Base-by-base conservation (phyloP, 1,140 invertebrate species). In the Plutomurus gul region DNA sequence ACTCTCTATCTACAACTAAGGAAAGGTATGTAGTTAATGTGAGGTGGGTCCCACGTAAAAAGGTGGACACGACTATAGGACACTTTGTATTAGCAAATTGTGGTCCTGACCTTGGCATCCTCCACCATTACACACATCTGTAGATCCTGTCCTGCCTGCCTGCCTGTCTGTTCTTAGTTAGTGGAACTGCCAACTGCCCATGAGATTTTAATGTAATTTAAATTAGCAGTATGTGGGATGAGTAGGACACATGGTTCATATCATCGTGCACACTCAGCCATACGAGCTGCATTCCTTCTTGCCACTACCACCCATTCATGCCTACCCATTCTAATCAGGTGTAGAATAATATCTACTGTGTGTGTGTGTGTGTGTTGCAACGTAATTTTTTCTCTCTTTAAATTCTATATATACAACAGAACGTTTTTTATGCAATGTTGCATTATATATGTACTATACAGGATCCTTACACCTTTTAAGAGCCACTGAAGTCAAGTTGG, bases 281-380 rank as follows among this genome's bases (percentile, higher is more conserved):
- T 18, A 65, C 25, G n/a, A 30, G 13, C 25, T 18, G 11, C 10
- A 51, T 51, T 51, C 47, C 6, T 25, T 20, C 1, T 51, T 65
- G 30, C 18, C 56, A n/a, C 56, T 65, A 33, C 56, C 30, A 65
- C 56, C 56, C 56, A 65, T 65, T 65, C 56, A 65, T 65, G 56
- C 30, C 56, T 65, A 65, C 56, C 56, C 56, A 65, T 65, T 65
- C 56, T 65, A 65, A 65, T 65, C 56, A 65, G 56, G 56, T 65
- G 56, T 65, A 30, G 56, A 33, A n/a, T 49, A n/a, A 8, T 43
- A 8, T 43, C 2, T 43, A 8, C 10, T 43, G 39, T 43, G 39
- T 43, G 39, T 43, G 39, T 10, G 6, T 49, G n/a, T 65, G 27
- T 65, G 27, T n/a, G 30, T 30, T 65, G 18, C 56, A 33, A 18